phyloP scores from a whole-genome alignment of 2,113 vertebrate genomes.

The Bostrychus sinensis region DNA sequence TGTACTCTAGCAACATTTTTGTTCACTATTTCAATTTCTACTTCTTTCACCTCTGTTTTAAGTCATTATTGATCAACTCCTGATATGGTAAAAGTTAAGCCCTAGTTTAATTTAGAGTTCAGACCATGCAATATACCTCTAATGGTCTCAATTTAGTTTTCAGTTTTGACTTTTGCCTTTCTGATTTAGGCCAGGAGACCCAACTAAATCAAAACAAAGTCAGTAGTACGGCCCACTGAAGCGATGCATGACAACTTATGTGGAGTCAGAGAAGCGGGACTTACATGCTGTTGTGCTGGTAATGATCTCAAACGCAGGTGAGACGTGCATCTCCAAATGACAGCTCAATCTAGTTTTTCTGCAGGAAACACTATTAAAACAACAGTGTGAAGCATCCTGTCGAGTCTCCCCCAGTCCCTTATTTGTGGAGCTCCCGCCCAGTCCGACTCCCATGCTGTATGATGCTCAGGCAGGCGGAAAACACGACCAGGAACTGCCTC shows the following conservation, averaged over 20 bases:
- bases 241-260: constrained; percentile 19
- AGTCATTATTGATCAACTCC: too few species aligned
- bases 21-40: too few species aligned
- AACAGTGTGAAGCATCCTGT: constrained; percentile 61
- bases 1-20: too few species aligned
- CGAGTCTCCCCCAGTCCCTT: constrained; percentile 20
- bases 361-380: constrained; percentile 66
- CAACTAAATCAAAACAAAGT: constrained; percentile 13
- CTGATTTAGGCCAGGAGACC: not conserved
- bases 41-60: too few species aligned
- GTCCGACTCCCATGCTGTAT: constrained; percentile 40
- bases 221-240: constrained; percentile 9
- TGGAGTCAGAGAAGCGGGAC: constrained; percentile 39
- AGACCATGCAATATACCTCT: too few species aligned
- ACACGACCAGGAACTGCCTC: constrained; percentile 68
- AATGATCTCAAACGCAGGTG: constrained; percentile 33
- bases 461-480: constrained; percentile 69
- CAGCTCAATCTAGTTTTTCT: constrained; percentile 43
- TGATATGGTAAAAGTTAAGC: too few species aligned
- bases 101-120: too few species aligned
- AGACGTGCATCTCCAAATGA: constrained; percentile 44
- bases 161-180: not conserved
- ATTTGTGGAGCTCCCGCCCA: constrained; percentile 3
- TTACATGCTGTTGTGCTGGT: constrained; percentile 52
- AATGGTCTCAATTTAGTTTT: not conserved